Evolutionary conservation across 2,113 vertebrate species (phyloP), one percentile per base, ranked within the genome.

Genomic region (Antechinus stuartii): DNA sequence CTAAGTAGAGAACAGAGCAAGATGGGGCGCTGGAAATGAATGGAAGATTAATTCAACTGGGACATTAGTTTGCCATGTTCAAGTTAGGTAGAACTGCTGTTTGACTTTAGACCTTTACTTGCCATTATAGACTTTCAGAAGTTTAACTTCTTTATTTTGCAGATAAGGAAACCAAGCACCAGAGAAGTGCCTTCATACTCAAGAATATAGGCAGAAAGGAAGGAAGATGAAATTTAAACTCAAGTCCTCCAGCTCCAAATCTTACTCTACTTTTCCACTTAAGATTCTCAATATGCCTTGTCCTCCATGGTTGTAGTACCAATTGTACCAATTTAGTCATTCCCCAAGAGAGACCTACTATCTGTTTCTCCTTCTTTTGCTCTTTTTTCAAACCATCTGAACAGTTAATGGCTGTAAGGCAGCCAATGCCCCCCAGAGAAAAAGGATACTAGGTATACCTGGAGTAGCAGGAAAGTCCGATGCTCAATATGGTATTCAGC

Each of bases 401-500:
- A 68, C 0, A 26, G 26, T 12, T 30, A 55, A 3, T 0, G 16
- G 50, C 84, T 8, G 2, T 7, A 2, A 0, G 6, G 47, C 5
- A 46, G 42, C 54, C 12, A 1, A 24, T 35, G 26, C 1, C 53
- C 3, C 35, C 5, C 0, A 0, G n/a, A 16, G 3, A 0, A 2
- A 2, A 35, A 27, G 46, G 49, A 0, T 0, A 47, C 91, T 0
- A 2, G 0, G 10, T 90, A 93, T 98, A 99, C 99, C 99, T 99
- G 98, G 99, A 99, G 76, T 99, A 99, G 98, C 99, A 99, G 98
- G 99, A 97, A 10, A 99, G 94, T 47, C 96, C 53, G 0, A 99
- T 99, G 98, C 99, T 99, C 47, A 99, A 0, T 2, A 98, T 2
- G 0, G 99, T 98, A 98, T 99, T 99, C 8, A 99, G 0, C 93